Percentiles rank a stretch among this genome's conserved stretches.
Conservation (phyloP, 2,797 vertebrate species). For the Fistularia tabacaria region DNA sequence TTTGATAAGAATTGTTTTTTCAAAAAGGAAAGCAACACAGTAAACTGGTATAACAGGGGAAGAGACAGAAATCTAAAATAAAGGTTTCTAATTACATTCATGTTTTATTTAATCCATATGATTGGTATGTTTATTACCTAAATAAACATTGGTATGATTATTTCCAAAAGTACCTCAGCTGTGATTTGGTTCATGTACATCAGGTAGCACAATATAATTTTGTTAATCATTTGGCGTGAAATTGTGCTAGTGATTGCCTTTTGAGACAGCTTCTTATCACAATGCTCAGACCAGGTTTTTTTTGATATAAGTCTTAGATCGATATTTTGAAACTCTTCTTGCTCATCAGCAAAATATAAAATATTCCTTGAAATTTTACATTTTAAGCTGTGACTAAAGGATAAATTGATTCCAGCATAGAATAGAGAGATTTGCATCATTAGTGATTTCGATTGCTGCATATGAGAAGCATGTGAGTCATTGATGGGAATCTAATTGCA, state of each 20-base stretch:
- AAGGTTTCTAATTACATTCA: slow-evolving; percentile 2
- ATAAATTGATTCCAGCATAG: too few relatives aligned
- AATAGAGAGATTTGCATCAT: too few relatives aligned
- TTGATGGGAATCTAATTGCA: too few relatives aligned
- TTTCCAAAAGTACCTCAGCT: slow-evolving; percentile 7
- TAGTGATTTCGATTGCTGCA: too few relatives aligned
- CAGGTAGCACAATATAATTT: slow-evolving; percentile 11
- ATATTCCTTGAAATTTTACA: too few relatives aligned
- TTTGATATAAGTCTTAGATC: neutral
- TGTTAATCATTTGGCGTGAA: slow-evolving; percentile 30
- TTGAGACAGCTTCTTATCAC: slow-evolving; percentile 6
- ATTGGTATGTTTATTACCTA: slow-evolving; percentile 11
- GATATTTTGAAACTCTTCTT: too few relatives aligned
- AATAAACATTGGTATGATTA: slow-evolving; percentile 1
- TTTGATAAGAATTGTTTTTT: slow-evolving; percentile 34
- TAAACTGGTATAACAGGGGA: slow-evolving; percentile 7
- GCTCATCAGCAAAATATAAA: too few relatives aligned
- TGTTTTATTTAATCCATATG: slow-evolving; percentile 7
- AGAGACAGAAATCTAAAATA: slow-evolving; percentile 1
- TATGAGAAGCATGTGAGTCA: too few relatives aligned
- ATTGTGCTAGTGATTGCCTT: slow-evolving; percentile 9
- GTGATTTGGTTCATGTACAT: slow-evolving; percentile 10
- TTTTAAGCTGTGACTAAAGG: too few relatives aligned
- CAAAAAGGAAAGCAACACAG: slow-evolving; percentile 16
- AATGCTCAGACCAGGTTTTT: neutral